phyloP scores from a whole-genome alignment of 2,888 invertebrate genomes.

The Geophilus truncorum region DNA sequence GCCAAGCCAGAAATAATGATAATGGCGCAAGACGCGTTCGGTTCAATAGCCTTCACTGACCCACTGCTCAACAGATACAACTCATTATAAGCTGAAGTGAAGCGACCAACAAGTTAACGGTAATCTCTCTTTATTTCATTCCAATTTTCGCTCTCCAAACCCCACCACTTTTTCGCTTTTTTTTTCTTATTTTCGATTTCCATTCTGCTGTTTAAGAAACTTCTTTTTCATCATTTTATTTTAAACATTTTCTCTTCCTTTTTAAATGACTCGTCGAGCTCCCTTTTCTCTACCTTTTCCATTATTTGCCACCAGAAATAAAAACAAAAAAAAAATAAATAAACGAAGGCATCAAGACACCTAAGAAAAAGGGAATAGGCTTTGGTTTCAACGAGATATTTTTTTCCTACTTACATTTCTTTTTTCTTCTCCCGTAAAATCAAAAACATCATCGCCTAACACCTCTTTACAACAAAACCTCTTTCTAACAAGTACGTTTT shows the following conservation, averaged over 20 bases:
- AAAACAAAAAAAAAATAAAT: background rate
- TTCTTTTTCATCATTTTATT: background rate
- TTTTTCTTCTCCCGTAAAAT: background rate
- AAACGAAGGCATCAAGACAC: background rate
- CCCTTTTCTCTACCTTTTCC: background rate
- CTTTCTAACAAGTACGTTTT: background rate
- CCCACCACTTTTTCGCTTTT: background rate
- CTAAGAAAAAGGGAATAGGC: background rate
- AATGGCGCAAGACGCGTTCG: constrained; percentile 12
- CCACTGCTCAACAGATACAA: constrained; percentile 1
- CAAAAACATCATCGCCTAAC: background rate
- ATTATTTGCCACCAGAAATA: background rate
- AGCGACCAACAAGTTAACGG: background rate
- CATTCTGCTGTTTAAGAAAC: background rate
- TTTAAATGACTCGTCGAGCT: background rate
- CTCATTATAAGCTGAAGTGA: background rate
- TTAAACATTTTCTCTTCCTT: background rate
- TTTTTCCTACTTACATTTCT: background rate
- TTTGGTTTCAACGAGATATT: background rate
- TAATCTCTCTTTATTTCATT: background rate
- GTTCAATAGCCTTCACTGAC: constrained; percentile 27
- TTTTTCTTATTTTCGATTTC: background rate
- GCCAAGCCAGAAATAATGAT: constrained; percentile 27
- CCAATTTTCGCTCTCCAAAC: background rate
- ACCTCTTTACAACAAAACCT: background rate